Evolutionary conservation across 2,888 invertebrate genomes (phyloP).

Genomic region (Alentia gelatinosa): DNA sequence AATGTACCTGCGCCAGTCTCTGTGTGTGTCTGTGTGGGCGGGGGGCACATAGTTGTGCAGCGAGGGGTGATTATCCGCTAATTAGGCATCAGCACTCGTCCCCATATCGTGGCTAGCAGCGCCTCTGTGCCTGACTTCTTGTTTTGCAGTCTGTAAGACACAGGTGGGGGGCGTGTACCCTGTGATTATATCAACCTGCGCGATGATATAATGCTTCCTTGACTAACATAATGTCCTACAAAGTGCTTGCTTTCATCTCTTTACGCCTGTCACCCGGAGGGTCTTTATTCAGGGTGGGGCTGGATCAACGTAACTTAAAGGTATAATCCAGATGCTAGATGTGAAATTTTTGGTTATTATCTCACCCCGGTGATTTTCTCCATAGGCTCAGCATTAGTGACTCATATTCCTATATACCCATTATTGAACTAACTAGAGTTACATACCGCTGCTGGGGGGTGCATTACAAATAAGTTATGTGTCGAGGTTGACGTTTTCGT

Average conservation of each 20-base stretch:
- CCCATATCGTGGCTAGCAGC: background rate
- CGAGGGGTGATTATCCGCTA: background rate
- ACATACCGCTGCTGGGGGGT: too few species aligned
- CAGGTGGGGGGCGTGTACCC: background rate
- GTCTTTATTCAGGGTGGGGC: background rate
- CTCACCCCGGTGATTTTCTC: background rate
- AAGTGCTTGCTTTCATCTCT: background rate
- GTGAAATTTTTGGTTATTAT: too few species aligned
- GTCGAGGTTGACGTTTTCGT: too few species aligned
- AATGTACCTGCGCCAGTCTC: too few species aligned
- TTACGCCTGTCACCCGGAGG: background rate
- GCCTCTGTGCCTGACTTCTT: slow-evolving; percentile 32
- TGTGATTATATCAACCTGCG: background rate
- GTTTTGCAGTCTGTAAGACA: background rate
- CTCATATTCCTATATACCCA: too few species aligned
- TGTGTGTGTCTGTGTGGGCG: too few species aligned
- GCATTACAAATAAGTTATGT: too few species aligned
- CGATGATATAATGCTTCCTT: background rate
- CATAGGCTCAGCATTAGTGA: too few species aligned
- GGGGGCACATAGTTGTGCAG: too few species aligned
- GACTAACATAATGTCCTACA: background rate
- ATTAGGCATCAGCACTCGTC: background rate
- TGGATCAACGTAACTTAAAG: background rate
- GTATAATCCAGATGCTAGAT: too few species aligned
- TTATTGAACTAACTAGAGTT: too few species aligned